Evolutionary conservation across 2,113 vertebrate species (phyloP), one percentile per base, ranked within the genome.

Genomic region (Chelonoidis abingdonii): DNA sequence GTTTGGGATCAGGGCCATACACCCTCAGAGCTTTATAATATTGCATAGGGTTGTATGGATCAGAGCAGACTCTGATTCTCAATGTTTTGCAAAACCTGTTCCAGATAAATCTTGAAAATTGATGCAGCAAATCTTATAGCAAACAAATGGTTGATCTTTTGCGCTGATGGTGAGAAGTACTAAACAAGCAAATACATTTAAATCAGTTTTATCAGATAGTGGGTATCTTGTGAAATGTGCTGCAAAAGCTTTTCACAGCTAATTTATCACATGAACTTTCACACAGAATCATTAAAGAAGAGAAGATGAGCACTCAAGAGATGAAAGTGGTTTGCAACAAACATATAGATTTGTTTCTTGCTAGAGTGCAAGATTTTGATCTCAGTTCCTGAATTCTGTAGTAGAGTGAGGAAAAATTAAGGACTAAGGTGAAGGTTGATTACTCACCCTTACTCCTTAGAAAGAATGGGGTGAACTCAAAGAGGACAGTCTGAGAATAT

Each of bases 71-170:
- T 62, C 86, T 92, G 92, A 85, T 81, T 83, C 35, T 56, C 84
- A 29, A 29, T 86, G 56, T 80, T 87, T 87, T 94, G 86, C 56
- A 92, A 89, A 89, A 94, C 35, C 16, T 47, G 29, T 62, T 92
- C 27, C 85, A 86, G 79, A 84, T 91, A 86, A 31, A 89, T 25
- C 47, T 89, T 90, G 72, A 95, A 95, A 94, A 88, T 17, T 91
- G 10, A 1, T 22, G 17, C 38, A 5, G 49, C 87, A 54, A 75
- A 24, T 62, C 88, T 96, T 90, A 41, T 0, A 4, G 89, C 81
- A 89, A 90, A 82, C 27, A 24, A 5, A 13, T 10, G 47, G 31
- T 86, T 1, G 0, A 2, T 88, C 13, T 89, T 27, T 75, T 91
- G 52, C 2, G 1, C 79, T 72, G 9, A 75, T 54, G 57, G 35